phyloP scores from a whole-genome alignment of 2,888 invertebrate species.

The Graphium colonna region DNA sequence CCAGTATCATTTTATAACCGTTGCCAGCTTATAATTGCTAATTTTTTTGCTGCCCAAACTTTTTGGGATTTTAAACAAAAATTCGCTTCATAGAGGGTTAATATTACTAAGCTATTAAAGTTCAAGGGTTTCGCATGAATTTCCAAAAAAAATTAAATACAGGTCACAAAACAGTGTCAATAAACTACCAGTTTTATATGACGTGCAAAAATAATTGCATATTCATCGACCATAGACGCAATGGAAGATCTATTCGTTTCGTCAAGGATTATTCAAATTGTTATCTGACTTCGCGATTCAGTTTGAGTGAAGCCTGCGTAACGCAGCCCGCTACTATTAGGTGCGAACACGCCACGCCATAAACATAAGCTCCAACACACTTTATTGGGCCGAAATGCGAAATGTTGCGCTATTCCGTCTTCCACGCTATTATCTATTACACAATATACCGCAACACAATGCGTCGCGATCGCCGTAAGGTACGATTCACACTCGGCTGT shows the following conservation, averaged over 20 bases:
- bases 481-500: slow-evolving; percentile 38
- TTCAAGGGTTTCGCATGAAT: no score
- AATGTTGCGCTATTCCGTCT: slow-evolving; percentile 19
- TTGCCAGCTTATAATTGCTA: no score
- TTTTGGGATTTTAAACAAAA: no score
- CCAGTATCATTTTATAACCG: no score
- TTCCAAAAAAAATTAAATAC: no score
- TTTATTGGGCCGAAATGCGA: not conserved
- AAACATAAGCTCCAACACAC: not conserved
- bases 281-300: not conserved
- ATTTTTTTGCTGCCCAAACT: no score
- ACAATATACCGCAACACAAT: slow-evolving; percentile 6
- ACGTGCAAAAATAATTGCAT: not conserved
- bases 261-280: no score
- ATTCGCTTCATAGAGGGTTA: no score
- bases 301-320: not conserved
- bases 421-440: slow-evolving; percentile 50
- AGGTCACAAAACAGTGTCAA: no score
- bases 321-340: not conserved
- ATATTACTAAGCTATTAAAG: no score
- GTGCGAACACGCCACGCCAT: not conserved
- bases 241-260: not conserved
- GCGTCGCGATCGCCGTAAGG: slow-evolving; percentile 3
- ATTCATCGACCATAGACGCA: not conserved
- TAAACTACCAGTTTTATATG: no score